Percentiles rank a stretch among this genome's conserved stretches.
phyloP scores from a whole-genome alignment of 2,888 invertebrate genomes.

The Drosophila antonietae region DNA sequence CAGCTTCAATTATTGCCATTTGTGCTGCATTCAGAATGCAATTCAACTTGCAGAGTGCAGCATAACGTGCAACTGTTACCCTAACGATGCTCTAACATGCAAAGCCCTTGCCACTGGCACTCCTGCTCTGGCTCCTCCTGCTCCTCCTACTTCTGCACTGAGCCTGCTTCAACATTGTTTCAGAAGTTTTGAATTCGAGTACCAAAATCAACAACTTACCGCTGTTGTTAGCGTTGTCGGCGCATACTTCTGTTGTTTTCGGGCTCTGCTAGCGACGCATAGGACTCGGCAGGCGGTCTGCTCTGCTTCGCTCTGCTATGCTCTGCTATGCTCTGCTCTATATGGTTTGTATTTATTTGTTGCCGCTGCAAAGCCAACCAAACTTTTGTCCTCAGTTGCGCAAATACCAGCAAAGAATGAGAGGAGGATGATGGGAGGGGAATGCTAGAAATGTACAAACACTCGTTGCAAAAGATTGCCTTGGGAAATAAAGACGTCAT shows the following conservation, averaged over 20 bases:
- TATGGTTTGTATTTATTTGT: conserved; percentile 66
- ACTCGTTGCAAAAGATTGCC: conserved; percentile 78
- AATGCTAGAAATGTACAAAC: conserved; percentile 63
- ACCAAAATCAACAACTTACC: conserved; percentile 78
- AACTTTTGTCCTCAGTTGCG: conserved; percentile 77
- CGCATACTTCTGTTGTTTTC: conserved; percentile 41
- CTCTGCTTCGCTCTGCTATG: not conserved
- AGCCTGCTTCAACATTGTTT: conserved; percentile 43
- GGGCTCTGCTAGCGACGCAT: conserved; percentile 41
- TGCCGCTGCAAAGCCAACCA: conserved; percentile 77
- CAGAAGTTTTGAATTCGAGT: conserved; percentile 70
- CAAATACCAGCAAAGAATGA: conserved; percentile 60
- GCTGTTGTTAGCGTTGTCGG: conserved; percentile 49
- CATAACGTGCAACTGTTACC: conserved; percentile 15
- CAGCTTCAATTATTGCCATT: not conserved
- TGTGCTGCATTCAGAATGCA: conserved; percentile 36
- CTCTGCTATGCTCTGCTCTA: not conserved
- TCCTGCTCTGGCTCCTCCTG: not conserved
- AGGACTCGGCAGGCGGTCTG: conserved; percentile 39
- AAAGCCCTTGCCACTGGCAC: conserved; percentile 32
- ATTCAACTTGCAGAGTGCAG: conserved; percentile 24
- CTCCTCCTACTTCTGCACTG: not conserved
- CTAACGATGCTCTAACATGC: conserved; percentile 67
- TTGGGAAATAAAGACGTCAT: conserved; percentile 81
- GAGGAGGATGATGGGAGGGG: not conserved